phyloP scores from a whole-genome alignment of 1,140 invertebrate genomes.

The Asbolus verrucosus region DNA sequence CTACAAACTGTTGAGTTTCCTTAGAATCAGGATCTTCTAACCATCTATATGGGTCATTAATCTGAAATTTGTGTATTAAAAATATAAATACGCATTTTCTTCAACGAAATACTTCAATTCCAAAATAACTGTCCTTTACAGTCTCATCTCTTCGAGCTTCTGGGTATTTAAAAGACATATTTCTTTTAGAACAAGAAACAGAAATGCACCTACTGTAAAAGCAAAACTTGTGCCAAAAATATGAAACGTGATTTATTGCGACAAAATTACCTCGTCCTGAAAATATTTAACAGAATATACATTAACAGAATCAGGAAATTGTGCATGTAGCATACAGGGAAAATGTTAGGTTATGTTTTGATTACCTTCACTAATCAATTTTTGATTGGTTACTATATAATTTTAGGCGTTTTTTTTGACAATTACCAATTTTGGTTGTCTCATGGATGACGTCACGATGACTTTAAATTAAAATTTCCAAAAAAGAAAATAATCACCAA shows the following conservation, averaged over 20 bases:
- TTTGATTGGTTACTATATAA: too few relatives aligned
- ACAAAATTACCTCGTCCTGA: conserved; percentile 29
- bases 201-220: conserved; percentile 44
- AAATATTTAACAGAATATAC: conserved; percentile 42
- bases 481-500: too few relatives aligned
- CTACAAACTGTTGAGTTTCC: conserved; percentile 93
- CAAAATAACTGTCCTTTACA: conserved; percentile 85
- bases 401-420: too few relatives aligned
- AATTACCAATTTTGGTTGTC: too few relatives aligned
- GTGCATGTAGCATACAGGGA: conserved; percentile 15
- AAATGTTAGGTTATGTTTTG: conserved; percentile 34
- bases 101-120: conserved; percentile 74
- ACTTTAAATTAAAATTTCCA: too few relatives aligned
- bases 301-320: conserved; percentile 31
- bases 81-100: conserved; percentile 25
- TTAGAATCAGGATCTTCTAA: conserved; percentile 94
- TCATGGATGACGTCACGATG: too few relatives aligned
- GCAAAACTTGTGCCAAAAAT: conserved; percentile 12
- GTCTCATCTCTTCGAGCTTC: conserved; percentile 80
- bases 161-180: conserved; percentile 74
- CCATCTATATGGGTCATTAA: conserved; percentile 95
- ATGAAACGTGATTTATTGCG: background rate
- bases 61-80: conserved; percentile 71
- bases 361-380: conserved; percentile 2
- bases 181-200: conserved; percentile 31